Evolutionary conservation across 2,113 vertebrate genomes (phyloP).

Genomic region (Sander vitreus): DNA sequence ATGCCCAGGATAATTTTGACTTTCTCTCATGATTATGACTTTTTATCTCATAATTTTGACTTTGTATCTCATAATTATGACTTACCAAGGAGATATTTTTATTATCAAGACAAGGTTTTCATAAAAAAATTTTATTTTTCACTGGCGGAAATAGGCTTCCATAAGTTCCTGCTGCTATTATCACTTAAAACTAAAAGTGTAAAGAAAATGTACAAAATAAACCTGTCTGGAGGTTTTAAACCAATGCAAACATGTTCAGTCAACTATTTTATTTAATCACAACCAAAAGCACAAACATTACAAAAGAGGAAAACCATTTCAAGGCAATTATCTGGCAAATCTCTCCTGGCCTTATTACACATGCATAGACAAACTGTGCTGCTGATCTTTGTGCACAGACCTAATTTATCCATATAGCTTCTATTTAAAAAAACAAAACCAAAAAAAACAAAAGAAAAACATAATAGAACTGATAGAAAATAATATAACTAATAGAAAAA

Average conservation of each 20-base stretch:
- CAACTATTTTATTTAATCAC: slow-evolving; percentile 60
- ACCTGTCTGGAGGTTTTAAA: not conserved
- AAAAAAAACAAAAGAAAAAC: not conserved
- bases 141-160: too few relatives aligned
- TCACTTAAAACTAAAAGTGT: not conserved
- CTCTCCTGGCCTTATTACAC: slow-evolving; percentile 6
- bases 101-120: not conserved
- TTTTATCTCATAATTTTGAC: too few relatives aligned
- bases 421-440: not conserved
- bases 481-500: too few relatives aligned
- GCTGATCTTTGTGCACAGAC: slow-evolving; percentile 13
- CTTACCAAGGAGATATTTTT: too few relatives aligned
- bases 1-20: too few relatives aligned
- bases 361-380: slow-evolving; percentile 26
- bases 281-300: slow-evolving; percentile 58
- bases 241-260: slow-evolving; percentile 22
- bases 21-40: too few relatives aligned
- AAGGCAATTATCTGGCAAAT: slow-evolving; percentile 39
- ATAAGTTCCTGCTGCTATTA: not conserved
- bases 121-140: too few relatives aligned
- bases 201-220: not conserved
- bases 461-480: slow-evolving; percentile 17
- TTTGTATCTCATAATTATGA: too few relatives aligned
- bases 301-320: slow-evolving; percentile 41
- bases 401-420: slow-evolving; percentile 6